These are phyloP conservation scores for Arctia plantaginis DNA, from an alignment of 2,888 invertebrate genomes.

Conservation along the genomic window DNA sequence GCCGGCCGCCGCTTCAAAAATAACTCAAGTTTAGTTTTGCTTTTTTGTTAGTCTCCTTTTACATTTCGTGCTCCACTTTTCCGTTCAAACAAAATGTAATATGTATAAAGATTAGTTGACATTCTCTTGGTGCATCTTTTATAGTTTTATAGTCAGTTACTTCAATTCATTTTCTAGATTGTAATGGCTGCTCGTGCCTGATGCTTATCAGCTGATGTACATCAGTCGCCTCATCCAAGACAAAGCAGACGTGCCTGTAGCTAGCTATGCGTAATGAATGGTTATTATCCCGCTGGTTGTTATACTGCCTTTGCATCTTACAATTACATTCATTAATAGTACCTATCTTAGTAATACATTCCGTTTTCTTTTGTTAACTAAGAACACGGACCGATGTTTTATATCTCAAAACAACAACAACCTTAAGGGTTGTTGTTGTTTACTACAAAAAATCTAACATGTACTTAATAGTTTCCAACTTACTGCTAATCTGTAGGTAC, in stretches of 20 bases:
- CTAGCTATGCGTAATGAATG: too few species aligned
- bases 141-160: background rate
- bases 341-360: too few species aligned
- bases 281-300: too few species aligned
- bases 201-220: background rate
- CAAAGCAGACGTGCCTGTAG: background rate
- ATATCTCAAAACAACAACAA: background rate
- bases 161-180: background rate
- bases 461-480: too few species aligned
- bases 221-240: background rate
- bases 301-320: too few species aligned
- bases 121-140: background rate
- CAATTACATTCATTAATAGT: too few species aligned
- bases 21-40: constrained; percentile 3
- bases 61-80: background rate
- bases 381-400: too few species aligned
- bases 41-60: background rate
- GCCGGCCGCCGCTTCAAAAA: background rate
- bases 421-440: too few species aligned
- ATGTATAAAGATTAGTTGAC: background rate
- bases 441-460: too few species aligned
- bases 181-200: background rate
- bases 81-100: background rate
- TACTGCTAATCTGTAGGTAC: too few species aligned
- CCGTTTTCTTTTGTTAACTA: too few species aligned